Evolutionary conservation across 2,797 vertebrate genomes (phyloP), one percentile per base, ranked within the genome.

Genomic region (Rhynchonycteris naso): DNA sequence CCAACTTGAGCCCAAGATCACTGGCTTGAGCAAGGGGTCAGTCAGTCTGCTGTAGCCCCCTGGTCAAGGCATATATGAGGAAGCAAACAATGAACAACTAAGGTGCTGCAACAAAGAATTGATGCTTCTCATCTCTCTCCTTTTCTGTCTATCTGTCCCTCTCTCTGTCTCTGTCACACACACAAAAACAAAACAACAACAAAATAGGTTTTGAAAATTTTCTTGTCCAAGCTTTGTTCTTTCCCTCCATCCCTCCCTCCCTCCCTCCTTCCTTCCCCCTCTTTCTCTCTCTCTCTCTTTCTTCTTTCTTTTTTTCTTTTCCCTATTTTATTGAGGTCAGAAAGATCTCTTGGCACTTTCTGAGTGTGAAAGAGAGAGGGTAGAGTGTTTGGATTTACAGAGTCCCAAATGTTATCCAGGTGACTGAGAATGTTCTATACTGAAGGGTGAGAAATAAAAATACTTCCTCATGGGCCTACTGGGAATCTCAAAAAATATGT

Each of bases 401-500:
- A 47, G 58, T 35, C 26, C 15, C 52, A 93, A 65, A 63, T 65
- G n/a, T 78, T 80, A 81, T 80, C 33, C 38, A 65, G 54, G 35
- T 78, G 75, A 38, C 1, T 61, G 33, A 76, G 47, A 91, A 95
- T 69, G 52, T 56, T 88, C 1, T 66, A 89, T 94, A 43, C 26
- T 75, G 33, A 97, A 94, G 19, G n/a, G 13, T 90, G 79, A 83
- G 28, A 21, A 63, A 5, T 63, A 35, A 93, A 92, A 91, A 78
- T 65, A 72, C 74, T 35, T 89, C 86, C 28, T 94, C 26, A 52
- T 85, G 63, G 68, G 54, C 35, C 19, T 71, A 35, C 35, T 91
- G 75, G 69, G 69, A 96, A 63, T 93, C 3, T 10, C 35, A 96
- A 71, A 86, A 93, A 19, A 91, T 95, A 83, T 93, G 3, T 93